Conservation (phyloP, 2,113 vertebrate species). For the Spheniscus mendiculus region DNA sequence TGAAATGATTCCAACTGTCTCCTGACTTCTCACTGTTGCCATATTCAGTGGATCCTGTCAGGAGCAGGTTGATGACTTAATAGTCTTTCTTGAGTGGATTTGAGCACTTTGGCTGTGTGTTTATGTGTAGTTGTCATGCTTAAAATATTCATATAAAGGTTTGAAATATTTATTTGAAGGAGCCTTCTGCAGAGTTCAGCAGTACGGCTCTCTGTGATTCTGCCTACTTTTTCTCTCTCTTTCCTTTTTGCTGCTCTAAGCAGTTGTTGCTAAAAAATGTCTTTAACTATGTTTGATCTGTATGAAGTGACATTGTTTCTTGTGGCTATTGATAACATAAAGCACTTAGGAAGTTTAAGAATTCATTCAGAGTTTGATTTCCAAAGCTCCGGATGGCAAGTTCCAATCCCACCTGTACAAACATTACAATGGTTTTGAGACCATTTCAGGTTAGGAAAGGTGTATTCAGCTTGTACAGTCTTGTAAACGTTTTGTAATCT, state of each 20-base stretch:
- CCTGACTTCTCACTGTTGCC: conserved; percentile 90
- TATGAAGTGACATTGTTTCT: conserved; percentile 52
- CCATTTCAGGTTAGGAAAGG: conserved; percentile 26
- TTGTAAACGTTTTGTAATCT: conserved; percentile 48
- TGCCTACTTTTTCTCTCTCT: conserved; percentile 45
- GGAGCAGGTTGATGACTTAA: conserved; percentile 96
- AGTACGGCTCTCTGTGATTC: conserved; percentile 60
- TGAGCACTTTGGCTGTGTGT: conserved; percentile 98
- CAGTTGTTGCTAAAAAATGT: conserved; percentile 70
- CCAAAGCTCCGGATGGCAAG: background rate
- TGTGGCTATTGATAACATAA: conserved; percentile 56
- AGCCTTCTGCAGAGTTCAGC: conserved; percentile 82
- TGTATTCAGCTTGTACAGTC: conserved; percentile 35
- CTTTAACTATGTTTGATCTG: conserved; percentile 65
- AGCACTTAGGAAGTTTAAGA: conserved; percentile 58
- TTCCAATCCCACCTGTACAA: conserved; percentile 37
- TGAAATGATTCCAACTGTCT: conserved; percentile 93
- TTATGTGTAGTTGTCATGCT: conserved; percentile 97
- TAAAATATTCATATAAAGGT: conserved; percentile 98
- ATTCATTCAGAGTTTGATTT: conserved; percentile 29
- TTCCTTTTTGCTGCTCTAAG: conserved; percentile 71
- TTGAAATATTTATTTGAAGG: conserved; percentile 97
- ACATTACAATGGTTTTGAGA: conserved; percentile 27
- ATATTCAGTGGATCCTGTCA: conserved; percentile 93
- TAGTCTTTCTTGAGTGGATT: conserved; percentile 98